Conservation (phyloP, 2,888 invertebrate genomes). For the Amphipoea oculea region DNA sequence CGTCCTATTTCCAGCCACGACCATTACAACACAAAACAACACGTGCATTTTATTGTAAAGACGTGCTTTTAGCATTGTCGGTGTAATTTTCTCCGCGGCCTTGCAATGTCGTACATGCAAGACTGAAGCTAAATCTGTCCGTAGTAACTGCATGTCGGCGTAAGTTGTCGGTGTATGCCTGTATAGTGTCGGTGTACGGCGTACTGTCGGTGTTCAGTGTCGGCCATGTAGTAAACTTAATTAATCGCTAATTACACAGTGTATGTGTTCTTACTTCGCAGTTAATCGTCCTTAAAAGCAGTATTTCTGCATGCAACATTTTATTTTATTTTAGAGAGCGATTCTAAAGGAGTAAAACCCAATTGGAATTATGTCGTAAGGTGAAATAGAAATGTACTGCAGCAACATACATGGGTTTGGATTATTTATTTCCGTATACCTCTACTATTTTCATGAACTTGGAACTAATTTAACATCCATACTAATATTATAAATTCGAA, state of each 20-base stretch:
- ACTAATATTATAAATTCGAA: too few relatives aligned
- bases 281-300: conserved; percentile 2
- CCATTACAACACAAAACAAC: conserved; percentile 5
- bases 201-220: conserved; percentile 51
- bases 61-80: conserved; percentile 23
- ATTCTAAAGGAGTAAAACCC: background rate
- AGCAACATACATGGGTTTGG: background rate
- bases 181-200: conserved; percentile 33
- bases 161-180: conserved; percentile 44
- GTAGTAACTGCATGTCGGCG: conserved; percentile 42
- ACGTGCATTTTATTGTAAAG: conserved; percentile 31
- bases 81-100: conserved; percentile 40
- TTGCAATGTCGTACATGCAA: conserved; percentile 34
- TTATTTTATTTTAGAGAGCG: conserved; percentile 7
- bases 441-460: background rate
- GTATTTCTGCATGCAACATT: background rate
- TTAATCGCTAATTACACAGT: conserved; percentile 51
- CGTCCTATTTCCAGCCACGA: conserved; percentile 18
- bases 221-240: conserved; percentile 50
- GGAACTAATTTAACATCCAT: background rate
- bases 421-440: background rate
- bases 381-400: background rate
- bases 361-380: background rate
- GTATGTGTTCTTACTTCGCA: conserved; percentile 24
- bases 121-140: conserved; percentile 42